Percentiles rank a stretch among this genome's conserved stretches.
Conservation (phyloP, 2,888 invertebrate species). For the Diaperis boleti region DNA sequence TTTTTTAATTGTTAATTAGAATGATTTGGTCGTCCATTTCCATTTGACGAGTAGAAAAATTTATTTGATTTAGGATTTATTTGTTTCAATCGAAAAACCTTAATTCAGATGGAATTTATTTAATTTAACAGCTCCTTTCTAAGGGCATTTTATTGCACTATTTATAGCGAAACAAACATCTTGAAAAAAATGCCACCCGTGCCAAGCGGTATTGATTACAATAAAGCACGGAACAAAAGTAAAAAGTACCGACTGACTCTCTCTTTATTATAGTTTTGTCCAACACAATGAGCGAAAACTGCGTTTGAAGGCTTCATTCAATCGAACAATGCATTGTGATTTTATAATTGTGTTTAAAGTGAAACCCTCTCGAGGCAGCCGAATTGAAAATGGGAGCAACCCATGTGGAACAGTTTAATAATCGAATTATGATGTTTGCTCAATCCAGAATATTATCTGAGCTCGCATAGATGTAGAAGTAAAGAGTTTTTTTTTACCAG, state of each 20-base stretch:
- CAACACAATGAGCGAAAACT: conserved; percentile 46
- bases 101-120: too few relatives aligned
- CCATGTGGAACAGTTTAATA: conserved; percentile 57
- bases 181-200: conserved; percentile 15
- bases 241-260: conserved; percentile 26
- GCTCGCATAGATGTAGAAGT: conserved; percentile 2
- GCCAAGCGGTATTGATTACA: conserved; percentile 18
- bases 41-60: too few relatives aligned
- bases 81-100: too few relatives aligned
- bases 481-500: not conserved
- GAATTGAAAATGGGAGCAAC: conserved; percentile 44
- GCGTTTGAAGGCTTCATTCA: conserved; percentile 54
- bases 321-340: conserved; percentile 56
- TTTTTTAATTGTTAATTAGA: too few relatives aligned
- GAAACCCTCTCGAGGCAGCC: conserved; percentile 53
- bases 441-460: conserved; percentile 5
- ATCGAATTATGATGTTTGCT: conserved; percentile 56
- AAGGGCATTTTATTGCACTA: too few relatives aligned
- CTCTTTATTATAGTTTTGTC: conserved; percentile 42
- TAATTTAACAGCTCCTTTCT: too few relatives aligned
- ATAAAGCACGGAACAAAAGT: conserved; percentile 8
- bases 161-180: too few relatives aligned
- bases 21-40: too few relatives aligned
- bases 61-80: too few relatives aligned
- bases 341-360: conserved; percentile 59